A percentile compares a stretch with the other conserved stretches of the same genome.
Evolutionary conservation across 2,797 vertebrate genomes (phyloP).

Genomic region (Pampus argenteus): DNA sequence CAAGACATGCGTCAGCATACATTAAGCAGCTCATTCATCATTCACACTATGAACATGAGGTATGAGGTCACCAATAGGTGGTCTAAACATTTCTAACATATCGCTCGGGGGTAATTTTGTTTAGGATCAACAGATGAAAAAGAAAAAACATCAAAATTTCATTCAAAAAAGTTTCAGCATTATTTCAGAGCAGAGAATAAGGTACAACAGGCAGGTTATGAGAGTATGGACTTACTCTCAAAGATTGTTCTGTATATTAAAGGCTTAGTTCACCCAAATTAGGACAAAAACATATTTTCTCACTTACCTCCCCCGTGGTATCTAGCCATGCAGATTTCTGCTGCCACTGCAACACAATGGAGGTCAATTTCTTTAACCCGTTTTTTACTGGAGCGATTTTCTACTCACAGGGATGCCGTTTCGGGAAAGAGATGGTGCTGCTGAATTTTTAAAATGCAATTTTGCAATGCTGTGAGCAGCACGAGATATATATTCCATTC

Average conservation of each 20-base stretch:
- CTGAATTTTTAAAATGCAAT: slow-evolving; percentile 45
- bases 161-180: slow-evolving; percentile 25
- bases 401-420: background rate
- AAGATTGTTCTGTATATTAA: background rate
- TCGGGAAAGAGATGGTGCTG: slow-evolving; percentile 22
- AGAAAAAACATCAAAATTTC: slow-evolving; percentile 28
- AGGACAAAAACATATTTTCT: background rate
- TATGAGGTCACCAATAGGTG: slow-evolving; percentile 56
- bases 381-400: background rate
- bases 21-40: slow-evolving; percentile 71
- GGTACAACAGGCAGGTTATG: slow-evolving; percentile 20
- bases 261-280: background rate
- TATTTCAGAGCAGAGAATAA: slow-evolving; percentile 7
- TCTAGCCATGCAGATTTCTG: background rate
- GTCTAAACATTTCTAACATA: slow-evolving; percentile 37
- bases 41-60: slow-evolving; percentile 56
- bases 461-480: slow-evolving; percentile 12
- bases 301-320: background rate
- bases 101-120: slow-evolving; percentile 7
- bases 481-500: slow-evolving; percentile 21
- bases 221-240: background rate
- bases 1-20: slow-evolving; percentile 70
- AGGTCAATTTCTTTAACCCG: background rate
- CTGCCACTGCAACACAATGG: background rate
- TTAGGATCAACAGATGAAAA: slow-evolving; percentile 12